Evolutionary conservation across 1,140 invertebrate genomes (phyloP), one percentile per base, ranked within the genome.

Genomic region (Drosophila littoralis): DNA sequence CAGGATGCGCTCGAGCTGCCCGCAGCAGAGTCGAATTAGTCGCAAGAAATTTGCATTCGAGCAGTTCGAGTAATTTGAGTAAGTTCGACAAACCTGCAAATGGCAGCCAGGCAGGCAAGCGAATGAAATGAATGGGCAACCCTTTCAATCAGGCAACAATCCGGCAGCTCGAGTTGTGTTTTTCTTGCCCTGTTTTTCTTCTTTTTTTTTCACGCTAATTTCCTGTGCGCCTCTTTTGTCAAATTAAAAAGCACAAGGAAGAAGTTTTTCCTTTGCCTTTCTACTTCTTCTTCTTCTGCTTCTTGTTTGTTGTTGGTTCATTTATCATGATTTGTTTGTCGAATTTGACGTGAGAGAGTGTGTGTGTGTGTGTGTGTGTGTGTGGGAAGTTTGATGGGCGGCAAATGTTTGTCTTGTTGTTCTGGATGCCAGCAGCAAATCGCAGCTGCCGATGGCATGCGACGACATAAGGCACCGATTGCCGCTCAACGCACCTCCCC

Each of bases 321-420:
- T 89, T 89, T 89, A 89, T 89, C 84, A 89, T 89, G 84, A 89
- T 89, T 89, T 89, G 85, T 90, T 89, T 90, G 84, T 77, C 77
- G 80, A 89, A 89, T 71, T 84, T 89, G 68, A 79, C 75, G 73
- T 60, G 66, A 67, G 73, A 73, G 67, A 72, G 45, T 10, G 58
- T 13, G 57, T 33, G 28, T 46, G 51, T 46, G 38, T 48, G 43
- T 35, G 57, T 8, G 66, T 65, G 48, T 57, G 67, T 59, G 52
- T 60, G 60, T 71, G 55, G 22, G 54, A 65, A 71, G 65, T 77
- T 76, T 77, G 83, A 88, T 88, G 73, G 80, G 77, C 83, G 80
- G 84, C 74, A 88, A 89, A 88, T 89, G 83, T 88, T 74, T 88
- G 76, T 71, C 61, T 66, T 70, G 61, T 80, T 89, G 66, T 65